Conservation (phyloP, 2,797 vertebrate species). For the Amphiprion clarkii region DNA sequence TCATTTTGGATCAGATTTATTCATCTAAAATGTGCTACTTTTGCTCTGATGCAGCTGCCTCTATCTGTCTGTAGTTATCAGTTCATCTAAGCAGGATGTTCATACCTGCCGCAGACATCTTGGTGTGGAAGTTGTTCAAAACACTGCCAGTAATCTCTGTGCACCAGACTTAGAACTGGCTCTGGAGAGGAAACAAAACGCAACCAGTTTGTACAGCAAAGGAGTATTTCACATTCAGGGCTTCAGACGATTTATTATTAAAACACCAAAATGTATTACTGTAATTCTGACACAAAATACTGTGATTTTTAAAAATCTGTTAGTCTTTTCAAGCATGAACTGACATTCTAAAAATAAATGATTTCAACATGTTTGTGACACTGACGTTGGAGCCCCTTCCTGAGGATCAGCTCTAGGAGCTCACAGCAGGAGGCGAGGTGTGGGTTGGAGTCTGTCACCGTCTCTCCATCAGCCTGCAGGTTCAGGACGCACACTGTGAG, state of each 20-base stretch:
- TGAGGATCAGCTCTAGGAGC: constrained; percentile 87
- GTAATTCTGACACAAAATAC: background rate
- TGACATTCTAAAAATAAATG: background rate
- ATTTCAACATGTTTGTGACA: constrained; percentile 16
- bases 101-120: constrained; percentile 82
- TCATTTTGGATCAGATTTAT: no score
- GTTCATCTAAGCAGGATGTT: background rate
- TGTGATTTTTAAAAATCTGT: no score
- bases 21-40: no score
- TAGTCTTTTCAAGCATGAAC: no score
- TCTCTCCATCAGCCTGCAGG: constrained; percentile 76
- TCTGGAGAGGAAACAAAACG: constrained; percentile 73
- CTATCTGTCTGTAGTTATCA: background rate
- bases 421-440: constrained; percentile 85
- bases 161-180: constrained; percentile 85
- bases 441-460: constrained; percentile 81
- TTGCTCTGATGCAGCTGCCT: no score
- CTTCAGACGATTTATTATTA: background rate
- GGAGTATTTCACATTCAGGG: background rate
- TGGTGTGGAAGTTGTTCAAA: constrained; percentile 85
- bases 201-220: background rate
- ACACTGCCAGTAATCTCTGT: constrained; percentile 90
- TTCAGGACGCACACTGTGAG: constrained; percentile 85
- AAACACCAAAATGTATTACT: background rate
- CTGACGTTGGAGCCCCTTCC: constrained; percentile 91